These are phyloP conservation scores for Conus betulinus DNA, from an alignment of 1,140 invertebrate species.

Conservation along the genomic window DNA sequence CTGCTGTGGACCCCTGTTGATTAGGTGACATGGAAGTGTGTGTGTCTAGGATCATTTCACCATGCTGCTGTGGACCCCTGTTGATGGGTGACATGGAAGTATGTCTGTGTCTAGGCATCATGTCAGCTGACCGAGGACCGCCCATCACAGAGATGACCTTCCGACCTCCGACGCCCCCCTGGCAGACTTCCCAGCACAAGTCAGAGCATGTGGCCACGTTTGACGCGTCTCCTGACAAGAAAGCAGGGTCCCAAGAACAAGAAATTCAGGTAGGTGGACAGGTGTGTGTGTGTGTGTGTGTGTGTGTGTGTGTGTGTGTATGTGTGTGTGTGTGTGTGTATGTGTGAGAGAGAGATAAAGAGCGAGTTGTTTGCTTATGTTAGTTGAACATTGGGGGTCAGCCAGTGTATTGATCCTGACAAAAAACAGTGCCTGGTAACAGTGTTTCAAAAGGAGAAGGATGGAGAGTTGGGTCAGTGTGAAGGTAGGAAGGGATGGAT, in stretches of 20 bases:
- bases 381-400: too few relatives aligned
- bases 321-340: too few relatives aligned
- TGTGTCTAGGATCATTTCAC: not conserved
- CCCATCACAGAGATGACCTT: constrained; percentile 65
- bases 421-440: too few relatives aligned
- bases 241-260: constrained; percentile 37
- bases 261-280: constrained; percentile 50
- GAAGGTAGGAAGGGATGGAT: too few relatives aligned
- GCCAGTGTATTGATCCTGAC: too few relatives aligned
- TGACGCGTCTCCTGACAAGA: not conserved
- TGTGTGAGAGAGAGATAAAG: too few relatives aligned
- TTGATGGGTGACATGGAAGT: constrained; percentile 4
- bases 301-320: too few relatives aligned
- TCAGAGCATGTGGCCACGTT: not conserved
- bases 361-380: too few relatives aligned
- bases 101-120: constrained; percentile 58
- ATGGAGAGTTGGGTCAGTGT: too few relatives aligned
- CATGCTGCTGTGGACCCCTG: not conserved
- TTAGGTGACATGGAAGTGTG: not conserved
- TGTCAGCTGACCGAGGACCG: constrained; percentile 63
- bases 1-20: not conserved
- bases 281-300: too few relatives aligned
- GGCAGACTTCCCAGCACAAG: not conserved
- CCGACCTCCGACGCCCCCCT: constrained; percentile 49
- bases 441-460: too few relatives aligned